Base-by-base conservation (phyloP, 64 coral and sea anemone genomes). In the Stichodactyla helianthus region DNA sequence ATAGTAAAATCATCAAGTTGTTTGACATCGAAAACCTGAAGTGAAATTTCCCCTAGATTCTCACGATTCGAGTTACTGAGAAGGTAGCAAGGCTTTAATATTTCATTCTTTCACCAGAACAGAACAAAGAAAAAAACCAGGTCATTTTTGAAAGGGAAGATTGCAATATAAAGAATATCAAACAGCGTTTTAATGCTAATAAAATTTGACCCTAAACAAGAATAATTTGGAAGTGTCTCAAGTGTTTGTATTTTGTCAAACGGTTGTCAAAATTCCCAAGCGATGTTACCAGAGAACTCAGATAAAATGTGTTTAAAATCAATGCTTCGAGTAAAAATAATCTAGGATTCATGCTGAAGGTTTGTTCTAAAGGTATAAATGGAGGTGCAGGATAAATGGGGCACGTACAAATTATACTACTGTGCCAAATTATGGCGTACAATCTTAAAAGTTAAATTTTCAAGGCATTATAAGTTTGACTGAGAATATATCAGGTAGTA, bases 181-280 rank as follows among this genome's bases (percentile, higher is more conserved):
- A 65, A 65, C 62, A 65, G 62, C 20, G 62, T 65, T 65, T 35
- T n/a, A 74, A 74, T 67, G 63, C 63, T 67, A 74, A 28, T 74
- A 27, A 27, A 27, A n/a, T 74, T 74, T 74, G 68, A 74, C 11
- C 68, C 68, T 74, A 74, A 74, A 74, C 25, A n/a, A 65, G 62
- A 65, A 11, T 74, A 74, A 74, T 74, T 74, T 74, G n/a, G 68
- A 65, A 11, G 25, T 1, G 10, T 11, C 27, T 27, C 68, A 74
- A 74, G 27, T 11, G 10, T 74, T 74, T 11, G 25, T 27, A 74
- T 74, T 10, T 31, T 2, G 7, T 35, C n/a, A 74, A 74, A 74
- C 23, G 22, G 18, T 65, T 74, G 25, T 74, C 68, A 74, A 74
- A 31, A 74, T 74, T 23, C 19, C 23, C 1, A 74, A 74, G 12